Base-by-base conservation (phyloP, 2,113 vertebrate species). In the Embiotoca jacksoni region DNA sequence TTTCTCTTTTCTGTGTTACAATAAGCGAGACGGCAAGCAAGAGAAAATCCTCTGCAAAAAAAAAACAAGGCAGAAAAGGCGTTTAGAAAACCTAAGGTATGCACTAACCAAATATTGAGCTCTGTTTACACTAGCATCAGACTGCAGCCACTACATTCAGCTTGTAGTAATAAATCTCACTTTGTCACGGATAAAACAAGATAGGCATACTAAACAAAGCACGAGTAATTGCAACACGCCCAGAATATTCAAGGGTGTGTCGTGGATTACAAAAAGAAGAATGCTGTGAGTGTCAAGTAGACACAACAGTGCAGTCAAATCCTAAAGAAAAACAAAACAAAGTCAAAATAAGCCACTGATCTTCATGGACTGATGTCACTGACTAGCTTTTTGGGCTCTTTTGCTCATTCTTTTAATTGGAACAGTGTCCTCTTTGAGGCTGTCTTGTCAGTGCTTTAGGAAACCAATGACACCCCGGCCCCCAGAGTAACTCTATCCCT, bases 341-440 rank as follows among this genome's bases (percentile, higher is more conserved):
- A 59, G 16, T 35, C n/a, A 78, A 50, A 23, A 66, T 14, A 71
- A 64, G 3, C 57, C 31, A 5, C 11, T 35, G 35, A 46, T 13
- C 46, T 52, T 76, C 16, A 9, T 15, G 16, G 44, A 39, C 35
- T 75, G 10, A 62, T 6, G 41, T 57, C 39, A 44, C 10, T 13
- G 41, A 44, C 10, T 13, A 7, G 49, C 6, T 16, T 44, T 54
- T 35, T 13, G 14, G 15, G 49, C 23, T 49, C 16, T 73, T 57
- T 55, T 52, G 56, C 50, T 31, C 30, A 23, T 39, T 31, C 23
- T 65, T 63, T 72, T 30, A 68, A 35, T 57, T 33, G 9, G 53
- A 75, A 76, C 75, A 66, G 69, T 54, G 54, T 67, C 63, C 35
- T 78, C 74, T 83, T 70, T 88, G 80, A 85, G 75, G 70, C 50